Evolutionary conservation across 2,888 invertebrate genomes (phyloP).

Genomic region (Lucinisca nassula): DNA sequence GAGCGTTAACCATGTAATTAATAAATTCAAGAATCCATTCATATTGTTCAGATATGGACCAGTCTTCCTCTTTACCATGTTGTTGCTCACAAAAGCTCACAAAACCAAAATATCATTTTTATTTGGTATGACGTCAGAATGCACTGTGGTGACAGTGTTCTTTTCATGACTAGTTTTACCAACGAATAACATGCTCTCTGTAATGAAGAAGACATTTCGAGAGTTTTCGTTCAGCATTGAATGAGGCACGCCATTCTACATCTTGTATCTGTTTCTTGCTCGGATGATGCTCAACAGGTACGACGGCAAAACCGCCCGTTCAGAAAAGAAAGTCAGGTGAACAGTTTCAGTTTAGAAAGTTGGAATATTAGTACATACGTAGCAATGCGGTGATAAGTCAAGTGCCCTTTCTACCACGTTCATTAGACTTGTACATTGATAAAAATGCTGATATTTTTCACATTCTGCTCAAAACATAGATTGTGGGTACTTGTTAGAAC

Average conservation of each 20-base stretch:
- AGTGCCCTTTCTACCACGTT: no score
- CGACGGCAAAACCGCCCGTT: slow-evolving; percentile 53
- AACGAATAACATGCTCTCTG: slow-evolving; percentile 62
- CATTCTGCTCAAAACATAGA: no score
- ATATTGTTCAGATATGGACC: slow-evolving; percentile 46
- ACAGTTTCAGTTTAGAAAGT: no score
- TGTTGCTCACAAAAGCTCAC: slow-evolving; percentile 69
- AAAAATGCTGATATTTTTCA: no score
- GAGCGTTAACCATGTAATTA: slow-evolving; percentile 54
- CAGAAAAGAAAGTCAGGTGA: no score
- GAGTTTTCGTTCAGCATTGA: slow-evolving; percentile 57
- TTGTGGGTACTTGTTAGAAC: no score
- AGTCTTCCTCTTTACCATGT: slow-evolving; percentile 38
- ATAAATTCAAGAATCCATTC: slow-evolving; percentile 50
- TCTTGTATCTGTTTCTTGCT: slow-evolving; percentile 20
- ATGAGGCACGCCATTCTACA: slow-evolving; percentile 66
- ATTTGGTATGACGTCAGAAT: slow-evolving; percentile 66
- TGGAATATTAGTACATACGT: no score
- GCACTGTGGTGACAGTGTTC: slow-evolving; percentile 26
- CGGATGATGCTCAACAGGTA: slow-evolving; percentile 56
- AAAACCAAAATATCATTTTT: slow-evolving; percentile 70
- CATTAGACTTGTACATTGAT: no score
- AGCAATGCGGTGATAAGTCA: no score
- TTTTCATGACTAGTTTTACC: slow-evolving; percentile 62
- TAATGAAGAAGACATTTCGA: slow-evolving; percentile 25